A percentile compares a stretch with the other conserved stretches of the same genome.
phyloP scores from a whole-genome alignment of 2,797 vertebrate genomes.

The Intellagama lesueurii region DNA sequence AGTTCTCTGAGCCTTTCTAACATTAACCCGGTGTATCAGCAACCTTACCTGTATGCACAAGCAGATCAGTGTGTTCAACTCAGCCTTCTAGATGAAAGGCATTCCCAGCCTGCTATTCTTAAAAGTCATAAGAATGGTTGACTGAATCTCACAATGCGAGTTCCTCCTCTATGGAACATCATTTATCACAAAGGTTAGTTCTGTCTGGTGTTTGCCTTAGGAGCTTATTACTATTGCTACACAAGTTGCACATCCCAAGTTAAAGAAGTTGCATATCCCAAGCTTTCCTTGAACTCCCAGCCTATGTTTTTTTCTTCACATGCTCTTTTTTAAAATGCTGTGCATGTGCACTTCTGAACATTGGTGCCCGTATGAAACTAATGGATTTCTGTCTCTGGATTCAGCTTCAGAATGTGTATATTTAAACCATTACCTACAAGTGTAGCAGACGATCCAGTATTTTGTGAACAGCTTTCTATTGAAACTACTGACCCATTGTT shows the following conservation, averaged over 20 bases:
- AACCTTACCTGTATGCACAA: not conserved
- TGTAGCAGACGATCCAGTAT: no score
- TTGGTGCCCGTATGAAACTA: not conserved
- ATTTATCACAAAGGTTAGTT: not conserved
- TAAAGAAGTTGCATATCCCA: not conserved
- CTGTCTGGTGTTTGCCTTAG: not conserved
- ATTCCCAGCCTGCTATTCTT: not conserved
- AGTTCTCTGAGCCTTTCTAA: constrained; percentile 57
- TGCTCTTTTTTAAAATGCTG: not conserved
- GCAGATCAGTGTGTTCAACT: not conserved
- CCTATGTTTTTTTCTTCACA: not conserved
- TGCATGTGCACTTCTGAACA: not conserved
- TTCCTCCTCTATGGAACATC: not conserved
- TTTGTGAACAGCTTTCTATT: not conserved
- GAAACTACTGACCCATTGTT: not conserved
- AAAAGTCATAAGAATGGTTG: no score
- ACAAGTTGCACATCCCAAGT: not conserved
- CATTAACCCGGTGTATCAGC: not conserved
- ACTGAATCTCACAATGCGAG: not conserved
- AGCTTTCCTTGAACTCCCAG: not conserved
- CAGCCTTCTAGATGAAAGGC: not conserved
- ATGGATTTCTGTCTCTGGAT: no score
- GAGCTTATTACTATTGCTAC: not conserved
- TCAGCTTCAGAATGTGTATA: no score
- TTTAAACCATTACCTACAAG: no score